phyloP scores from a whole-genome alignment of 2,797 vertebrate species.

The Myotis findleyi region DNA sequence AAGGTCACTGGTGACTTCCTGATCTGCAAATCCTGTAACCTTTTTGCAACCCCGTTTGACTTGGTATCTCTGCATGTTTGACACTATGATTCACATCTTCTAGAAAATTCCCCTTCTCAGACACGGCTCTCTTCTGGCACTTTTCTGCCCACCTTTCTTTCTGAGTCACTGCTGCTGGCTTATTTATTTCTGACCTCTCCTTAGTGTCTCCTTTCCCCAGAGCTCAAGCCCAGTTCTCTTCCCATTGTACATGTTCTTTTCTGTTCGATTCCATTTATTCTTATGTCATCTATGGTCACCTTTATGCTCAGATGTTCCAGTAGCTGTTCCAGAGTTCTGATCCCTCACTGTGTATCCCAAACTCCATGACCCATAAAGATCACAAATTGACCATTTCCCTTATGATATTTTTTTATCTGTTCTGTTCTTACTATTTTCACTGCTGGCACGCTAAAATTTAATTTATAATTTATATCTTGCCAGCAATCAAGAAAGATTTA shows the following conservation, averaged over 20 bases:
- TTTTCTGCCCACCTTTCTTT: not conserved
- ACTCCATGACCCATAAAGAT: not conserved
- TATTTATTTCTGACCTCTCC: not conserved
- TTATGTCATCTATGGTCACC: not conserved
- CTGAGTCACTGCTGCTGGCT: not conserved
- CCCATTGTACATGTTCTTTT: not conserved
- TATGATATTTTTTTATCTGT: not conserved
- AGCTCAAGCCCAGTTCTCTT: not conserved
- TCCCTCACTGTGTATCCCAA: not conserved
- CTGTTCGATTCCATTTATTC: not conserved
- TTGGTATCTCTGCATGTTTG: not conserved
- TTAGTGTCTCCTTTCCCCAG: not conserved
- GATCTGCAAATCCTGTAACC: not conserved
- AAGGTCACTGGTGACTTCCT: not conserved
- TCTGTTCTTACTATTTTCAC: not conserved
- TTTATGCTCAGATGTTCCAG: not conserved
- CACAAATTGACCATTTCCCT: not conserved
- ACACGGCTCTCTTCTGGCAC: not conserved
- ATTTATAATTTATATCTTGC: not conserved
- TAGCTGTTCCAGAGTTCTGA: not conserved
- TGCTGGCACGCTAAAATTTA: not conserved
- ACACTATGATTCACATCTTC: not conserved
- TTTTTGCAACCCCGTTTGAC: not conserved
- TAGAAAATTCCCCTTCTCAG: not conserved
- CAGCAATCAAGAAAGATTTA: not conserved